Evolutionary conservation across 2,888 invertebrate species (phyloP).

Genomic region (Epirrhoe alternata): DNA sequence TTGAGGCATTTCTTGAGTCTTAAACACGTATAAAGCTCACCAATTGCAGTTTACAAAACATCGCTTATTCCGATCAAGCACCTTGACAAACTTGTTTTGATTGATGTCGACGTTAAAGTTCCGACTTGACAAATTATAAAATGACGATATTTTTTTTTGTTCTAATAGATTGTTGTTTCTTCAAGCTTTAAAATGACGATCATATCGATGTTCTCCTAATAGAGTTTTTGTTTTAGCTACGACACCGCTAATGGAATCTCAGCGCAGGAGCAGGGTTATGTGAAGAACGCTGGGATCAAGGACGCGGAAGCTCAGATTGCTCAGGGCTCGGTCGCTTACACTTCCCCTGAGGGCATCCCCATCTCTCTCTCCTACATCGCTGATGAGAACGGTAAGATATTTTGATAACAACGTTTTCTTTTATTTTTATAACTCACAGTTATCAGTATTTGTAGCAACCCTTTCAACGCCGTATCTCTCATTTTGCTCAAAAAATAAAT

Average conservation of each 20-base stretch:
- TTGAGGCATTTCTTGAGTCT: no score
- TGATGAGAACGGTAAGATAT: conserved; percentile 87
- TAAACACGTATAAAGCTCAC: not conserved
- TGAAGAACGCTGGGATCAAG: conserved; percentile 88
- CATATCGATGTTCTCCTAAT: conserved; percentile 15
- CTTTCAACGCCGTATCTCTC: no score
- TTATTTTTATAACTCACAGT: not conserved
- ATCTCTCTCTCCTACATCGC: conserved; percentile 88
- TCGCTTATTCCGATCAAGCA: conserved; percentile 13
- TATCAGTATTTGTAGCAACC: no score
- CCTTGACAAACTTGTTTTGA: conserved; percentile 27
- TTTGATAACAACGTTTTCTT: not conserved
- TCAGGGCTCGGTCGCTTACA: conserved; percentile 89
- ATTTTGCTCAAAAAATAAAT: no score
- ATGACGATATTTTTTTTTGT: no score
- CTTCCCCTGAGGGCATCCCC: conserved; percentile 89
- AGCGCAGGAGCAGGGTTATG: conserved; percentile 88
- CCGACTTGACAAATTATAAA: conserved; percentile 22
- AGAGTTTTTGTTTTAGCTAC: conserved; percentile 77
- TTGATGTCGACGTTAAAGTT: conserved; percentile 39
- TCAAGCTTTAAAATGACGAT: conserved; percentile 8
- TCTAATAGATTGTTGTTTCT: no score
- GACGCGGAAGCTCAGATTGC: conserved; percentile 88
- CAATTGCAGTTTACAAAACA: conserved; percentile 13
- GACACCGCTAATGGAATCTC: conserved; percentile 91